Conservation (phyloP, 1,140 invertebrate species). For the Drosophila bipectinata region DNA sequence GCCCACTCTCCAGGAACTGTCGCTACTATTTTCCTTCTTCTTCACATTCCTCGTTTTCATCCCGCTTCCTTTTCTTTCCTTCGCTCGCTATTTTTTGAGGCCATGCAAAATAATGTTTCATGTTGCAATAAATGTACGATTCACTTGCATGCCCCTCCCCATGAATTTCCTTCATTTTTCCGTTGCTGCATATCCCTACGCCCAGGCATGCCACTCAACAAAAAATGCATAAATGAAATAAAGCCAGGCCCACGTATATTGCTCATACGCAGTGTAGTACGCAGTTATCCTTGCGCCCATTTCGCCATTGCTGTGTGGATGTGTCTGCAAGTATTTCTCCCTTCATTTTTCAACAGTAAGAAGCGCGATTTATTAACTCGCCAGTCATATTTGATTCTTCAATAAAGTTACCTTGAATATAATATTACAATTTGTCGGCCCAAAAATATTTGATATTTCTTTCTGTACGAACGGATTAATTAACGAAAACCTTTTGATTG, state of each 20-base stretch:
- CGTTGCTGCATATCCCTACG: slow-evolving; percentile 26
- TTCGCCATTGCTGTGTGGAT: slow-evolving; percentile 29
- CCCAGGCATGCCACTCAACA: slow-evolving; percentile 47
- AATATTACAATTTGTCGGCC: background rate
- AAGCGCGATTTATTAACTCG: slow-evolving; percentile 48
- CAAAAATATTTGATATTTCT: background rate
- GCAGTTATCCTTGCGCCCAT: slow-evolving; percentile 77
- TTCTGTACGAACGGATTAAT: background rate
- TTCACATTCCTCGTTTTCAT: slow-evolving; percentile 16
- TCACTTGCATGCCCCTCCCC: slow-evolving; percentile 24
- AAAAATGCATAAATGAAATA: slow-evolving; percentile 42
- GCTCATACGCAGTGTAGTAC: slow-evolving; percentile 73
- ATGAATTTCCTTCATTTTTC: slow-evolving; percentile 28
- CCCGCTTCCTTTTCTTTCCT: slow-evolving; percentile 18
- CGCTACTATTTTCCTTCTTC: slow-evolving; percentile 16
- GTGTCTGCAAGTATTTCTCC: slow-evolving; percentile 17
- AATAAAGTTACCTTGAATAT: slow-evolving; percentile 2
- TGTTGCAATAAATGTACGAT: slow-evolving; percentile 81
- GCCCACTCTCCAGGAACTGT: background rate
- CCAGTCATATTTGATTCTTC: slow-evolving; percentile 35
- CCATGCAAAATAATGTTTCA: slow-evolving; percentile 82
- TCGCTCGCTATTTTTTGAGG: slow-evolving; percentile 66
- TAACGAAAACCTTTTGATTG: background rate
- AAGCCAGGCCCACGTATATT: slow-evolving; percentile 38
- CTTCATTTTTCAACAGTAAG: slow-evolving; percentile 47